Conservation (phyloP, 2,113 vertebrate genomes). For the Pardalotus punctatus region DNA sequence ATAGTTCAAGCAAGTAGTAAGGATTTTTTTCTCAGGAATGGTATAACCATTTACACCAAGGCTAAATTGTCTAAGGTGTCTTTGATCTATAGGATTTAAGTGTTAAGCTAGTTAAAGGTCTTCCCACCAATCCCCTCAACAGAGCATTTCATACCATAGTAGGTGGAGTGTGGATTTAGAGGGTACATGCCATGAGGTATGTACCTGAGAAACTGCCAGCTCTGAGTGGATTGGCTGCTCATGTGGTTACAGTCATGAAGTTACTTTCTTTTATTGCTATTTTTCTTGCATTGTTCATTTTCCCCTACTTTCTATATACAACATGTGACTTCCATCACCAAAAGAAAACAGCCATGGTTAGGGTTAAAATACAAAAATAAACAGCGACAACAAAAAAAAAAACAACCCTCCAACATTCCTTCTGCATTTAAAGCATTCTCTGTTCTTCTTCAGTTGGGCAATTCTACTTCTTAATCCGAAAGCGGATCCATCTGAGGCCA, state of each 20-base stretch:
- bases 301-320: not conserved
- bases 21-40: not conserved
- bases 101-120: not conserved
- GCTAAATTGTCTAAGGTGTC: not conserved
- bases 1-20: not conserved
- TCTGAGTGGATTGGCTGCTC: not conserved
- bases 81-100: not conserved
- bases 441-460: conserved; percentile 84
- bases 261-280: not conserved
- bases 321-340: not conserved
- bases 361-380: not conserved
- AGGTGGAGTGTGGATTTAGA: not conserved
- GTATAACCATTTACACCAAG: not conserved
- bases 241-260: not conserved
- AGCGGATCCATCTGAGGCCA: conserved; percentile 92
- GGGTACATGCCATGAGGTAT: not conserved
- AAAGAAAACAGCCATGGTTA: not conserved
- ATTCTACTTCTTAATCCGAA: conserved; percentile 95
- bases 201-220: not conserved
- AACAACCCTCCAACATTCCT: not conserved
- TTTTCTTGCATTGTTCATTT: not conserved
- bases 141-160: not conserved
- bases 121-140: not conserved
- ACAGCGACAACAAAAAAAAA: not conserved
- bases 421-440: not conserved